Conservation (phyloP, 2,797 vertebrate genomes). For the Catostomus latipinnis region DNA sequence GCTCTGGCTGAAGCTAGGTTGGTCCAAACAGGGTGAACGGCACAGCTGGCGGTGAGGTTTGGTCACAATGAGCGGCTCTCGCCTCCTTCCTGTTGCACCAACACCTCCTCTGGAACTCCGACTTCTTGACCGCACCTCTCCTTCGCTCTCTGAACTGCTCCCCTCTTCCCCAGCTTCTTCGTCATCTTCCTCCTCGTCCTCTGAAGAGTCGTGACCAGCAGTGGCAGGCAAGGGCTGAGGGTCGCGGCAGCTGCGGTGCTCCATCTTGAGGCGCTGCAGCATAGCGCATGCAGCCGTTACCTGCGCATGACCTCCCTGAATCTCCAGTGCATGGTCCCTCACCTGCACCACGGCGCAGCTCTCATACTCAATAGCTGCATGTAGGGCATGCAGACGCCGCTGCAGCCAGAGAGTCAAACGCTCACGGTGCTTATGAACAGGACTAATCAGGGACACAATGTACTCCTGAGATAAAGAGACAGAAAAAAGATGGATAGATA, state of each 20-base stretch:
- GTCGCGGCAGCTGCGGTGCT: constrained; percentile 78
- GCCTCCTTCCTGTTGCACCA: constrained; percentile 67
- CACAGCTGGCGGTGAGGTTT: constrained; percentile 95
- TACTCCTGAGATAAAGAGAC: constrained; percentile 71
- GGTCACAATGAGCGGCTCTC: constrained; percentile 80
- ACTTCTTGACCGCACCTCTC: constrained; percentile 60
- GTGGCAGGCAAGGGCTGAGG: constrained; percentile 27
- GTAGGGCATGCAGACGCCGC: constrained; percentile 70
- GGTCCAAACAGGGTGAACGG: constrained; percentile 94
- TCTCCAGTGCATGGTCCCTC: constrained; percentile 81
- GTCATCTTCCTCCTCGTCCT: constrained; percentile 90
- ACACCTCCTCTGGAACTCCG: constrained; percentile 36
- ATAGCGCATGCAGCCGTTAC: constrained; percentile 95
- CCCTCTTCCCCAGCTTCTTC: constrained; percentile 89
- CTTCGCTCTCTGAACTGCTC: constrained; percentile 89
- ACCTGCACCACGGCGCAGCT: constrained; percentile 79
- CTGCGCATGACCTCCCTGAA: constrained; percentile 80
- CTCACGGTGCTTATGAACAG: constrained; percentile 72
- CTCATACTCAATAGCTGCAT: constrained; percentile 71
- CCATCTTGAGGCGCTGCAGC: constrained; percentile 94
- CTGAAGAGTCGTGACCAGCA: constrained; percentile 60
- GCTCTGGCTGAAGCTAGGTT: constrained; percentile 95
- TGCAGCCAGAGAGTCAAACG: constrained; percentile 69
- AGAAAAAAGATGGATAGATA: neutral
- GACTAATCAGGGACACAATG: constrained; percentile 73